These are phyloP conservation scores for Salvelinus sp. DNA, from an alignment of 2,113 vertebrate species.

Conservation along the genomic window DNA sequence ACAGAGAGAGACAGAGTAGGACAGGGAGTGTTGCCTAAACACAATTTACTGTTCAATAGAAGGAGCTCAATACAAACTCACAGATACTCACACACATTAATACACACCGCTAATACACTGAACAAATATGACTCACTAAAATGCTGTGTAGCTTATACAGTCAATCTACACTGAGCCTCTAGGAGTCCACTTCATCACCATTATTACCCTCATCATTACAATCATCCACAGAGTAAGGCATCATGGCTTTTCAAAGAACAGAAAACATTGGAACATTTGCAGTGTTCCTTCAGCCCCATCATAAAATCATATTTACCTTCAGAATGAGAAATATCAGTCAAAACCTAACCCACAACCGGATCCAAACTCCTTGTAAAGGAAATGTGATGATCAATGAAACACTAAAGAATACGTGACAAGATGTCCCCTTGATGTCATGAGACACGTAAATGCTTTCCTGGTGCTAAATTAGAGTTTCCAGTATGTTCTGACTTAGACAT, in stretches of 20 bases:
- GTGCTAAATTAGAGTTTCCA: constrained; percentile 17
- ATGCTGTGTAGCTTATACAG: no score
- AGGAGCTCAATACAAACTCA: neutral
- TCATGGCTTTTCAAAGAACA: no score
- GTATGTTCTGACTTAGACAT: neutral
- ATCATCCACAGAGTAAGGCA: no score
- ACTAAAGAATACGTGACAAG: no score
- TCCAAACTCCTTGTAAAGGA: neutral
- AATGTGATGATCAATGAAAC: neutral
- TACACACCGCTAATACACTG: neutral
- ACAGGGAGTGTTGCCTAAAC: constrained; percentile 32
- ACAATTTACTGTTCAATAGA: constrained; percentile 32
- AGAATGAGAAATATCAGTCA: neutral
- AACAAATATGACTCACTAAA: no score
- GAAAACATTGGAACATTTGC: neutral
- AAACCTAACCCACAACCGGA: no score
- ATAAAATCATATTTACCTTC: constrained; percentile 4
- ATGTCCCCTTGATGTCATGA: no score
- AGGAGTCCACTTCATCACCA: no score
- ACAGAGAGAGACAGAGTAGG: neutral
- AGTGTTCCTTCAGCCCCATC: no score
- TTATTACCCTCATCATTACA: no score
- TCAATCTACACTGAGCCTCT: no score
- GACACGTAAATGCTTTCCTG: neutral
- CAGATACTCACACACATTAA: neutral